These are phyloP conservation scores for Diorhabda sublineata DNA, from an alignment of 1,140 invertebrate species.

Conservation along the genomic window DNA sequence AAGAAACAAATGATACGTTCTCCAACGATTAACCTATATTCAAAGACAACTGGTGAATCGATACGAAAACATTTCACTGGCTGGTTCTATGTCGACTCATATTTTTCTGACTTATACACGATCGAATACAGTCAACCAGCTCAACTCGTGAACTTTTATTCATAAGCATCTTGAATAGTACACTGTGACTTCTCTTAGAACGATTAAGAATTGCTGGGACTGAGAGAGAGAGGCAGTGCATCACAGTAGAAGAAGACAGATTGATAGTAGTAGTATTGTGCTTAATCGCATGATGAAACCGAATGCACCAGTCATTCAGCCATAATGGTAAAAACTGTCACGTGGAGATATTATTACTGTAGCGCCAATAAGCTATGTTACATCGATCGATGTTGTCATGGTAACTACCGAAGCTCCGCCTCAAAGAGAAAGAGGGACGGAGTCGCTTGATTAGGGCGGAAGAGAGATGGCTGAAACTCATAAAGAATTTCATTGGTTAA, in stretches of 20 bases:
- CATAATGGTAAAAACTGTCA: constrained; percentile 42
- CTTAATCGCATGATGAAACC: constrained; percentile 23
- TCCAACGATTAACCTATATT: neutral
- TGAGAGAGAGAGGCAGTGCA: neutral
- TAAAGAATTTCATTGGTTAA: constrained; percentile 46
- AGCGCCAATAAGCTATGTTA: constrained; percentile 31
- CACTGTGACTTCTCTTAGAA: no score
- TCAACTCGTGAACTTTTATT: no score
- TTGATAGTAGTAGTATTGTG: constrained; percentile 25
- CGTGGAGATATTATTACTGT: constrained; percentile 35
- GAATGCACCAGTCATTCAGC: constrained; percentile 26
- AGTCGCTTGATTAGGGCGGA: constrained; percentile 10
- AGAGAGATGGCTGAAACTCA: constrained; percentile 31
- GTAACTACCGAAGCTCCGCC: constrained; percentile 40
- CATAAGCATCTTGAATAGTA: no score
- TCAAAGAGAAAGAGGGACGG: constrained; percentile 23
- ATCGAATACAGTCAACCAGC: no score
- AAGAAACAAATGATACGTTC: neutral
- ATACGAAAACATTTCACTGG: neutral
- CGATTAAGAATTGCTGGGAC: no score
- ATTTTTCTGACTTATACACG: no score
- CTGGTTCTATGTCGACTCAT: no score
- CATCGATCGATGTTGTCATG: constrained; percentile 44
- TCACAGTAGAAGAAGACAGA: constrained; percentile 9
- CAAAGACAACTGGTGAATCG: neutral